phyloP scores from a whole-genome alignment of 2,888 invertebrate species.

The Cepaea hortensis region DNA sequence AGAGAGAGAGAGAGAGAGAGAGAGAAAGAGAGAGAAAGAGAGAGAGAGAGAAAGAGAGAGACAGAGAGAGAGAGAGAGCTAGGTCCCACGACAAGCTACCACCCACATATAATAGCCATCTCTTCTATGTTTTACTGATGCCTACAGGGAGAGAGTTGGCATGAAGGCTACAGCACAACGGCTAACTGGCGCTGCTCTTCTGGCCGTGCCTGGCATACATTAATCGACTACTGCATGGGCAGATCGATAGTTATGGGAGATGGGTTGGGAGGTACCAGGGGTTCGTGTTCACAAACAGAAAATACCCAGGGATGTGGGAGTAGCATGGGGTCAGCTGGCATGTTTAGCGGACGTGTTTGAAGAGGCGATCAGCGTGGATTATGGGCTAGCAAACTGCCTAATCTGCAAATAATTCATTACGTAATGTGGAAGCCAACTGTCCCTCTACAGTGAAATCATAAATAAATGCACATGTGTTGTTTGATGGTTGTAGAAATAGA shows the following conservation, averaged over 20 bases:
- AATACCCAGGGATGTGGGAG: neutral
- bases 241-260: conserved; percentile 10
- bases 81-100: too few species aligned
- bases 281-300: neutral
- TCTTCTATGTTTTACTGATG: too few species aligned
- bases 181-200: neutral
- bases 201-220: conserved; percentile 10
- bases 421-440: neutral
- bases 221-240: conserved; percentile 3
- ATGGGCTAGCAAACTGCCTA: neutral
- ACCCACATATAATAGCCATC: too few species aligned
- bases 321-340: neutral
- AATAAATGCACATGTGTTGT: too few species aligned
- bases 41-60: too few species aligned
- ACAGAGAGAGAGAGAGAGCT: too few species aligned
- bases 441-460: too few species aligned
- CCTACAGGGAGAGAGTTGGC: too few species aligned
- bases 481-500: too few species aligned
- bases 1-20: too few species aligned
- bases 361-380: neutral
- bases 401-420: conserved; percentile 8
- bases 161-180: too few species aligned
- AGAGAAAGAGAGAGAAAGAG: too few species aligned
- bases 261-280: neutral
- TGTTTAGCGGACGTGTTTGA: neutral